Base-by-base conservation (phyloP, 1,140 invertebrate genomes). In the Zaprionus africanus region DNA sequence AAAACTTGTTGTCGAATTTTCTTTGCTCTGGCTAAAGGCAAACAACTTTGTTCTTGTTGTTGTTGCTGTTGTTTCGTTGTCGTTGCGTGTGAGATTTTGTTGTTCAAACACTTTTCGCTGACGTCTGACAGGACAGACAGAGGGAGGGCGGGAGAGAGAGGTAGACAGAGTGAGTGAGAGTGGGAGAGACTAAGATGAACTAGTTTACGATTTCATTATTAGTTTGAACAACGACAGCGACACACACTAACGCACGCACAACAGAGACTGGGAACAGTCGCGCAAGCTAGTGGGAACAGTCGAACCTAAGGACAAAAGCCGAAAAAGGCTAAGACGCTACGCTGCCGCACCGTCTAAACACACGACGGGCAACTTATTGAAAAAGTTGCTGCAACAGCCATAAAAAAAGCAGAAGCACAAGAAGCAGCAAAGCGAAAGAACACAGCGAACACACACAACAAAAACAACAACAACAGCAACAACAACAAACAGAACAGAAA, bases 121-220 rank as follows among this genome's bases (percentile, higher is more conserved):
- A 87, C 84, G 71, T 81, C 83, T 80, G 77, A 72, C 63, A 53
- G 36, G 28, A 56, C 38, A 63, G 26, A 34, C 22, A 54, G 12
- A 34, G 11, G 17, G n/a, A 69, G 26, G 60, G 36, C 12, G 22
- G 58, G 31, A 38, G 38, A 19, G 15, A 41, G 19, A 9, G 41
- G n/a, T 9, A 46, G 46, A 17, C 28, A 65, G 43, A 28, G 34
- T 19, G 28, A 51, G 15, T n/a, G 34, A 24, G 28, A 41, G 19
- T 43, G 53, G n/a, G 34, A 78, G 19, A 76, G 78, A 46, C 41
- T 46, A 76, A 81, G 84, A 90, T 88, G 84, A 84, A 90, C 84
- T 88, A 88, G 84, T 88, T 88, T 88, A 88, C 84, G 85, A 88
- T 90, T 88, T 88, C 84, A 88, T 88, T 88, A 88, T 88, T 88